These are phyloP conservation scores for Lerema accius DNA, from an alignment of 1,140 invertebrate genomes.

Conservation along the genomic window DNA sequence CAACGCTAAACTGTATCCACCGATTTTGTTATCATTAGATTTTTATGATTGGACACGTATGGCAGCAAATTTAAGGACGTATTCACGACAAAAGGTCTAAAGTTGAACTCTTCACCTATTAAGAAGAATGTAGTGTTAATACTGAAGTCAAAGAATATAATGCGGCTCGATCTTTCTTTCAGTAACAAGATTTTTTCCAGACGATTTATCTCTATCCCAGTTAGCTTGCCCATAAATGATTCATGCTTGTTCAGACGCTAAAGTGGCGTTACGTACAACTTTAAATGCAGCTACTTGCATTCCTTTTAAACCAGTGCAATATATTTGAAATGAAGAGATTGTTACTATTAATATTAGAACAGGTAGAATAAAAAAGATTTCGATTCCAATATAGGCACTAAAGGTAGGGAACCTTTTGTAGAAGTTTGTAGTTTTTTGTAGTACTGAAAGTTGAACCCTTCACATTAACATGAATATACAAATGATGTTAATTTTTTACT, in stretches of 20 bases:
- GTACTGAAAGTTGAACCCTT: too few species aligned
- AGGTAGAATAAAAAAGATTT: not conserved
- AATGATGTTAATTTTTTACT: too few species aligned
- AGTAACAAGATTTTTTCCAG: constrained; percentile 17
- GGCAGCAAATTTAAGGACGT: too few species aligned
- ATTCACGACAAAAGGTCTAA: too few species aligned
- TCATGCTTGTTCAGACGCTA: constrained; percentile 35
- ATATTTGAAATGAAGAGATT: not conserved
- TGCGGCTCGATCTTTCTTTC: not conserved
- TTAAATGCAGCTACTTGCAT: constrained; percentile 16
- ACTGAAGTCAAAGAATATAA: not conserved
- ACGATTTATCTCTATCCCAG: constrained; percentile 36
- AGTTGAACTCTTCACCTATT: too few species aligned
- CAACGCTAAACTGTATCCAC: too few species aligned
- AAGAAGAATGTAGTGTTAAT: too few species aligned
- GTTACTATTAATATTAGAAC: not conserved
- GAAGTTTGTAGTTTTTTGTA: too few species aligned
- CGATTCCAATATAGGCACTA: not conserved
- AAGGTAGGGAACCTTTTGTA: too few species aligned
- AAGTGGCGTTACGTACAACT: constrained; percentile 23
- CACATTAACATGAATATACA: too few species aligned
- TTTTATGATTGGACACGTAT: too few species aligned
- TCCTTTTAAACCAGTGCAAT: constrained; percentile 3
- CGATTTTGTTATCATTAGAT: too few species aligned
- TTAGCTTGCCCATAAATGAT: constrained; percentile 39